phyloP scores from a whole-genome alignment of 2,888 invertebrate genomes.

The Leucophora obtusa region DNA sequence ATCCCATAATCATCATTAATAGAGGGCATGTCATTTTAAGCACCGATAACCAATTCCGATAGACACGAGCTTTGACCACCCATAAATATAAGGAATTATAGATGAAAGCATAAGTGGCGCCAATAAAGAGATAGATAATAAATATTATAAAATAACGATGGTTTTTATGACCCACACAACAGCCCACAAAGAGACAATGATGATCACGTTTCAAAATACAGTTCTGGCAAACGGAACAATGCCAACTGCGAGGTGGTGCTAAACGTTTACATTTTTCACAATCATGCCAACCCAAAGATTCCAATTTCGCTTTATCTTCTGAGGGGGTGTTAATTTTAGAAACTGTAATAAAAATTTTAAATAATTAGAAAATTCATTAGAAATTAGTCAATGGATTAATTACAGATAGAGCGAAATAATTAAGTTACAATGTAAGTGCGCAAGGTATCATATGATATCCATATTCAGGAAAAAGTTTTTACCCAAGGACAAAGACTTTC shows the following conservation, averaged over 20 bases:
- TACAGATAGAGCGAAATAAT: too few species aligned
- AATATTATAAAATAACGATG: conserved; percentile 91
- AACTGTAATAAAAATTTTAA: conserved; percentile 59
- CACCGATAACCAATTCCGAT: conserved; percentile 79
- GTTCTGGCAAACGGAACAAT: conserved; percentile 87
- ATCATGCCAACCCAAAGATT: conserved; percentile 82
- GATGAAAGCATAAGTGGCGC: conserved; percentile 84
- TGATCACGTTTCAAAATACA: conserved; percentile 92
- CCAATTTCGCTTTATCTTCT: conserved; percentile 28
- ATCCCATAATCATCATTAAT: conserved; percentile 84
- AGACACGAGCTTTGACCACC: conserved; percentile 69
- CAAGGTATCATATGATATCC: too few species aligned
- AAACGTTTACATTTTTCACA: conserved; percentile 87
- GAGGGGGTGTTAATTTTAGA: conserved; percentile 65
- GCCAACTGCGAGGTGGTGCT: conserved; percentile 92
- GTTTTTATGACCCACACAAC: conserved; percentile 91
- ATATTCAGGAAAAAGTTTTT: too few species aligned
- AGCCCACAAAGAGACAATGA: conserved; percentile 92
- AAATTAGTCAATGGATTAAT: too few species aligned
- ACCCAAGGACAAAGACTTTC: too few species aligned
- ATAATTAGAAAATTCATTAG: too few species aligned
- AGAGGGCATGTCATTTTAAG: conserved; percentile 87
- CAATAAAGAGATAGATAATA: conserved; percentile 85
- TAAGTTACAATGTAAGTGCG: too few species aligned
- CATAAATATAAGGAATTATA: conserved; percentile 86